Percentiles rank a stretch among this genome's conserved stretches.
Evolutionary conservation across 2,888 invertebrate genomes (phyloP).

Genomic region (Eristalis intricaria): DNA sequence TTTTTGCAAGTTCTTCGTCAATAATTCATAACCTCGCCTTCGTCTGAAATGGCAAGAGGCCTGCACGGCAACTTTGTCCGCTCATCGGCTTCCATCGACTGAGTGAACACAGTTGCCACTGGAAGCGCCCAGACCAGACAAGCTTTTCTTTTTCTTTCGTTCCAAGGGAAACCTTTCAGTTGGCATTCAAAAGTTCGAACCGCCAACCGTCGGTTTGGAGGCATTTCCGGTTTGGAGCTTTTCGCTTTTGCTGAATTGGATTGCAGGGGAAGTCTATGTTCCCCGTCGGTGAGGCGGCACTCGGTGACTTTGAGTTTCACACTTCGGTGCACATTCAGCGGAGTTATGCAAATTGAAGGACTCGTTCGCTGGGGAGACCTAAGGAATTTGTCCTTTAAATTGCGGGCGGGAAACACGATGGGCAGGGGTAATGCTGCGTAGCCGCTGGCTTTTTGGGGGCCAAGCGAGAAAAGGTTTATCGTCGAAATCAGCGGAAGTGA

Average conservation of each 20-base stretch:
- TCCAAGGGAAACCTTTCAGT: slow-evolving; percentile 13
- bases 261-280: not conserved
- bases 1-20: slow-evolving; percentile 12
- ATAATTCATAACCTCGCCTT: not conserved
- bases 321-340: slow-evolving; percentile 53
- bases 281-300: slow-evolving; percentile 3
- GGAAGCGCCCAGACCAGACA: not conserved
- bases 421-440: slow-evolving; percentile 24
- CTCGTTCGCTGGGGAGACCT: slow-evolving; percentile 3
- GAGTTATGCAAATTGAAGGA: slow-evolving; percentile 63
- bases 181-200: slow-evolving; percentile 44
- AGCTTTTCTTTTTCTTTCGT: not conserved
- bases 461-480: slow-evolving; percentile 12
- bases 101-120: not conserved
- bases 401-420: not conserved
- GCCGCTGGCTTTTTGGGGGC: not conserved
- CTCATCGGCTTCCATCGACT: slow-evolving; percentile 8
- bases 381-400: slow-evolving; percentile 47
- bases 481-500: slow-evolving; percentile 22
- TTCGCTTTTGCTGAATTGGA: slow-evolving; percentile 53
- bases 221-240: slow-evolving; percentile 30
- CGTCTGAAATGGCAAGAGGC: not conserved
- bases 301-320: slow-evolving; percentile 51
- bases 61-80: not conserved
- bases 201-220: slow-evolving; percentile 12